Evolutionary conservation across 2,888 invertebrate genomes (phyloP).

Genomic region (Hemicrepidius hirtus): DNA sequence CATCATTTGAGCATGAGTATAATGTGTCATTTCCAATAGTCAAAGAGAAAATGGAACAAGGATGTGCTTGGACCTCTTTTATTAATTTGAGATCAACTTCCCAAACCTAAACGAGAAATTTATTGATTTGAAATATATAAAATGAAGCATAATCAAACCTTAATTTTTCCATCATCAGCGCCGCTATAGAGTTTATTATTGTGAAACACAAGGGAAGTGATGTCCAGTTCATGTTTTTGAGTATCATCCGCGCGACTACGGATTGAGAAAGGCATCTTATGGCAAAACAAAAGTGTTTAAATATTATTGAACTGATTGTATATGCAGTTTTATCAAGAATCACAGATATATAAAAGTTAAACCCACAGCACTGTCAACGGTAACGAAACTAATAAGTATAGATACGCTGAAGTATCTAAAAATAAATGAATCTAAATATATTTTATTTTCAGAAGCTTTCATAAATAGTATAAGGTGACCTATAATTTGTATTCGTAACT

Average conservation of each 20-base stretch:
- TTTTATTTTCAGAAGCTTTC: too few relatives aligned
- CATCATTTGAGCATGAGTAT: slow-evolving; percentile 80
- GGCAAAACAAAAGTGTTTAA: too few relatives aligned
- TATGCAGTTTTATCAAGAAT: too few relatives aligned
- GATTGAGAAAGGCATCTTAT: slow-evolving; percentile 71
- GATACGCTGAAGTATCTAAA: too few relatives aligned
- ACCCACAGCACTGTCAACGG: too few relatives aligned
- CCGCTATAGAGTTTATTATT: slow-evolving; percentile 65
- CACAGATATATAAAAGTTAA: too few relatives aligned
- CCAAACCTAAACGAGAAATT: slow-evolving; percentile 76
- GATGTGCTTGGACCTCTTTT: slow-evolving; percentile 75
- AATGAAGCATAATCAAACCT: slow-evolving; percentile 36
- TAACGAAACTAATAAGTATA: too few relatives aligned
- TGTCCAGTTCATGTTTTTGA: slow-evolving; percentile 64
- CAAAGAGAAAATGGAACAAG: slow-evolving; percentile 77
- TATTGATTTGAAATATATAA: too few relatives aligned
- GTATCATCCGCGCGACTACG: slow-evolving; percentile 61
- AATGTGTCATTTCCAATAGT: slow-evolving; percentile 73
- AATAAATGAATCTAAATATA: too few relatives aligned
- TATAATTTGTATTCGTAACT: too few relatives aligned
- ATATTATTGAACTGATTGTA: too few relatives aligned
- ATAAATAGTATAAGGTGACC: too few relatives aligned
- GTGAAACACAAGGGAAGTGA: slow-evolving; percentile 62
- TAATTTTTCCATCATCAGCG: slow-evolving; percentile 68
- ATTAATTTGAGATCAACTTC: slow-evolving; percentile 70